phyloP scores from a whole-genome alignment of 2,797 vertebrate species.

The Etheostoma nigrum region DNA sequence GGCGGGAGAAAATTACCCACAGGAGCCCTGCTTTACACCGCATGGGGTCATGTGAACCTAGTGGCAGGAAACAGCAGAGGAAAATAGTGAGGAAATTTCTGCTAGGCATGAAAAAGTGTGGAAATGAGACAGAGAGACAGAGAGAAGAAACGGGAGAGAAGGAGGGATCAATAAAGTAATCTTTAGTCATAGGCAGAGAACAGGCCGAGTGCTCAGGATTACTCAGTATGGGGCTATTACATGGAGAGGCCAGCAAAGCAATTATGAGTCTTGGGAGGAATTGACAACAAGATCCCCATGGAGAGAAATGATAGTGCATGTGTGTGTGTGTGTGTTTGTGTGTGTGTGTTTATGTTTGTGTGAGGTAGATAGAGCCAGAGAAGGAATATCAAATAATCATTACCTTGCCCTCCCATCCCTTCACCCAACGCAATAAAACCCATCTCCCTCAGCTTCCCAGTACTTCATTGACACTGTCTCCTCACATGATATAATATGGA shows the following conservation, averaged over 20 bases:
- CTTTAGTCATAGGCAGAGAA: conserved; percentile 75
- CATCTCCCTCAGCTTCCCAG: conserved; percentile 1
- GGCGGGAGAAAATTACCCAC: conserved; percentile 40
- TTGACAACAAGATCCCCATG: conserved; percentile 72
- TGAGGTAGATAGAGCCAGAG: conserved; percentile 26
- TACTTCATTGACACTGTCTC: conserved; percentile 27
- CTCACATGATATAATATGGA: conserved; percentile 18
- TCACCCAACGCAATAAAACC: conserved; percentile 4
- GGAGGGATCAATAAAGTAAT: conserved; percentile 79
- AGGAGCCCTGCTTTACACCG: conserved; percentile 37
- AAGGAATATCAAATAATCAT: conserved; percentile 67
- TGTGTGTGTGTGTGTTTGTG: too few species aligned
- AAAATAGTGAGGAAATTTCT: conserved; percentile 61
- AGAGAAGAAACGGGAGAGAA: background rate
- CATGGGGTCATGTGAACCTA: conserved; percentile 55
- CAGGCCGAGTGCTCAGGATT: conserved; percentile 62
- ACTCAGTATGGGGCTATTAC: conserved; percentile 77
- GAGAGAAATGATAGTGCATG: conserved; percentile 61
- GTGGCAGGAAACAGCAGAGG: conserved; percentile 47
- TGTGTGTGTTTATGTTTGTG: background rate
- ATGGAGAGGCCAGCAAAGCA: conserved; percentile 76
- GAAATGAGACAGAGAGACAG: conserved; percentile 36
- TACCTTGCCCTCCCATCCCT: conserved; percentile 40
- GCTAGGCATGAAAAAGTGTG: conserved; percentile 44
- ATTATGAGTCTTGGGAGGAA: conserved; percentile 80